Conservation (phyloP, 2,113 vertebrate genomes). For the Scortum barcoo region DNA sequence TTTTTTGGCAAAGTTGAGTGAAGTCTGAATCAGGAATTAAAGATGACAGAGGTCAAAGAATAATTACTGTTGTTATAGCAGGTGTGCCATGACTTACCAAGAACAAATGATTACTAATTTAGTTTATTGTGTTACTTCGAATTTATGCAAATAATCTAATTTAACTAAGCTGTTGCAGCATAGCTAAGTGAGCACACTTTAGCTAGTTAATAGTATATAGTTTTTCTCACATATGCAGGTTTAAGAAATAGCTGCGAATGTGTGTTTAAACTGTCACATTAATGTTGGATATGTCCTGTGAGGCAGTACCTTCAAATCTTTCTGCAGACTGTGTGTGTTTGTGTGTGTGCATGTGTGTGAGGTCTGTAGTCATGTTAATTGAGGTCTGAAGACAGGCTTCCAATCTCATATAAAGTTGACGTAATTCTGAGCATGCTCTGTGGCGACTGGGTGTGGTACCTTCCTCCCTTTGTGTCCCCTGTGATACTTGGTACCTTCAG, state of each 20-base stretch:
- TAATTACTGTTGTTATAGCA: neutral
- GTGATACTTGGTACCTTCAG: conserved; percentile 20
- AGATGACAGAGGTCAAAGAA: neutral
- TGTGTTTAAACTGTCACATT: neutral
- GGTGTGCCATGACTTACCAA: neutral
- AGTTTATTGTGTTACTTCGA: neutral
- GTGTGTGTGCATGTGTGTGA: conserved; percentile 1
- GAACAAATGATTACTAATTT: neutral
- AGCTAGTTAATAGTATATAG: neutral
- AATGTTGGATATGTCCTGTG: neutral
- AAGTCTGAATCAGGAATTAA: neutral
- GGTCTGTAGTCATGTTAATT: conserved; percentile 43
- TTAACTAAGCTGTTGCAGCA: conserved; percentile 5
- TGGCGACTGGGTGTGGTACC: conserved; percentile 65
- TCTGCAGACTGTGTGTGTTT: neutral
- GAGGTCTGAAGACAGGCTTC: conserved; percentile 44
- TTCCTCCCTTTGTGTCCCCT: conserved; percentile 37
- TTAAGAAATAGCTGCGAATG: neutral
- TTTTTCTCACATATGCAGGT: neutral
- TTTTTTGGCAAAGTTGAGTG: conserved; percentile 7
- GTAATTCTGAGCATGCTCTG: conserved; percentile 76
- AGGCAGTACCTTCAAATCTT: neutral
- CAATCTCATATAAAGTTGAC: conserved; percentile 59
- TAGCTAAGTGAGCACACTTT: neutral
- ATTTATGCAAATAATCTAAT: neutral